Evolutionary conservation across 2,888 invertebrate genomes (phyloP), one percentile per base, ranked within the genome.

Genomic region (Harpagoxenus sublaevis): DNA sequence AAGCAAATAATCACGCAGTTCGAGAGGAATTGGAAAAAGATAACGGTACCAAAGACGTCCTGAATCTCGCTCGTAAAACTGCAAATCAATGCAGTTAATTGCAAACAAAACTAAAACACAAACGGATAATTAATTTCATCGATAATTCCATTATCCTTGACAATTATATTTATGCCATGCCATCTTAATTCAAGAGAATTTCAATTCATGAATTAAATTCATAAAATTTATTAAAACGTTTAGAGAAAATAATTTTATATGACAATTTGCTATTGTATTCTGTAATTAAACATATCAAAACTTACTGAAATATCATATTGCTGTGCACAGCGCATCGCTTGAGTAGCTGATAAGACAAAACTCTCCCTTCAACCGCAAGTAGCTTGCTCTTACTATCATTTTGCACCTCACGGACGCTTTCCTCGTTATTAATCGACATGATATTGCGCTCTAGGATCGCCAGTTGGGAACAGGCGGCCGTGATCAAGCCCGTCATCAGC

Each of bases 1-100:
- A 93, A 75, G 73, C 93, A 93, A 74, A 93, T 88, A 48, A 93
- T 92, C 0, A 91, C 79, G 73, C 92, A 93, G 84, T 93, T 92
- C 0, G 90, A 89, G 51, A 91, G 82, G 68, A 93, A 90, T 81
- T 93, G 93, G 5, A 91, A 66, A 12, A 92, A 87, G 23, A 93
- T 92, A 12, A 88, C 82, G 0, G 84, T 88, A 31, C 92, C 90
- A 74, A 93, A 93, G 42, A 92, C 91, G 57, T 89, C 71, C 65
- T 92, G 87, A 31, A 93, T 90, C 48, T 93, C 91, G 48, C 77
- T 88, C 10, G 87, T 83, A 66, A 93, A 93, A 35, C 93, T 93
- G 75, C 23, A 89, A 86, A 82, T 74, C 31, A 71, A 63, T 45
- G 15, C 8, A 78, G 45, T 66, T 57, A 68, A 57, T 68, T 28